Conservation (phyloP, 1,140 invertebrate species). For the Sipha flava region DNA sequence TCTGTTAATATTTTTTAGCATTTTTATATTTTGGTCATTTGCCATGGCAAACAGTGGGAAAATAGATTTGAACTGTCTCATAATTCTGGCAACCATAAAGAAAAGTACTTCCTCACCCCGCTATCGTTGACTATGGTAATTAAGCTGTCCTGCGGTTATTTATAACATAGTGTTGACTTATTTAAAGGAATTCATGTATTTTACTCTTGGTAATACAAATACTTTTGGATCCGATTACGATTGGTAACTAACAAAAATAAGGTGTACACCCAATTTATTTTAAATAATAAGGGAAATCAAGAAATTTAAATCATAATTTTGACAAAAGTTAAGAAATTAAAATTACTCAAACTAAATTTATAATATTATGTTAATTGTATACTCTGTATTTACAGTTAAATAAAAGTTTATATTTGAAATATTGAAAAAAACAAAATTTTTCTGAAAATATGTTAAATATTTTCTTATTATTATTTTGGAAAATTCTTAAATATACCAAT, state of each 20-base stretch:
- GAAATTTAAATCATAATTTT: no score
- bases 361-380: no score
- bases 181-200: conserved; percentile 16
- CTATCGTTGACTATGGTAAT: conserved; percentile 11
- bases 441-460: no score
- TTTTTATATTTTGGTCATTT: conserved; percentile 28
- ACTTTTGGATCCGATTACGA: conserved; percentile 16
- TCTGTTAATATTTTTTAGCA: conserved; percentile 29
- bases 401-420: no score
- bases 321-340: no score
- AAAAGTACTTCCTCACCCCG: conserved; percentile 23
- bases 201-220: neutral
- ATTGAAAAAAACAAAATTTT: no score
- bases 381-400: no score
- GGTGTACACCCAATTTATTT: no score
- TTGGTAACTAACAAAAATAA: neutral
- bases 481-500: no score
- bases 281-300: no score
- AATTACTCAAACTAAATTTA: no score
- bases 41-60: conserved; percentile 27
- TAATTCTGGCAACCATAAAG: conserved; percentile 29
- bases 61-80: conserved; percentile 32
- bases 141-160: conserved; percentile 28
- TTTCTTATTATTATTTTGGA: no score
- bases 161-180: conserved; percentile 30